Percentiles rank a stretch among this genome's conserved stretches.
phyloP scores from a whole-genome alignment of 2,797 vertebrate genomes.

The Selene dorsalis region DNA sequence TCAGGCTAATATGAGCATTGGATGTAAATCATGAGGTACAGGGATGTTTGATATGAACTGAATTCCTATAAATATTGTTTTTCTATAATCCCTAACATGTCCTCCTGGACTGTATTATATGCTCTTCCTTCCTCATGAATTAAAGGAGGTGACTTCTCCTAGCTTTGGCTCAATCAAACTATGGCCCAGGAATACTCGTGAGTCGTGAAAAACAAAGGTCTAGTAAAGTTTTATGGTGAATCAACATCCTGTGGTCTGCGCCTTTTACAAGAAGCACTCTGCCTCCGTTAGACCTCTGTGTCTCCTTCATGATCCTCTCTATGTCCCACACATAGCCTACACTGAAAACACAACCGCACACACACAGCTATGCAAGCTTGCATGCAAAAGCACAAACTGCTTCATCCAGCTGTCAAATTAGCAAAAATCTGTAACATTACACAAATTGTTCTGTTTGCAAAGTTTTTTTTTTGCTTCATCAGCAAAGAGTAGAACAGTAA shows the following conservation, averaged over 20 bases:
- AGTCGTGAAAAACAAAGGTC: slow-evolving; percentile 31
- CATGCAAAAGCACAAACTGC: slow-evolving; percentile 19
- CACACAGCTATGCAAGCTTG: slow-evolving; percentile 19
- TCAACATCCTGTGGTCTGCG: slow-evolving; percentile 43
- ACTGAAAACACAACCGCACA: background rate
- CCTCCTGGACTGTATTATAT: too few relatives aligned
- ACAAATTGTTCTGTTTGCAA: background rate
- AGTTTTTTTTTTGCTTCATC: background rate
- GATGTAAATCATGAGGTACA: background rate
- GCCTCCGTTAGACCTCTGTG: slow-evolving; percentile 15
- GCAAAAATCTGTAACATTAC: background rate
- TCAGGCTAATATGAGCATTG: background rate
- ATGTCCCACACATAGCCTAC: background rate
- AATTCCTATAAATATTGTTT: background rate
- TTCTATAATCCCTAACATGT: background rate
- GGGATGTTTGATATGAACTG: background rate
- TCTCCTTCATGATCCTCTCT: slow-evolving; percentile 1
- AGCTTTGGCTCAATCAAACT: slow-evolving; percentile 29
- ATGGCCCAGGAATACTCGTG: slow-evolving; percentile 39
- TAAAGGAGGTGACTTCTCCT: background rate
- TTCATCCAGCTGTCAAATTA: background rate
- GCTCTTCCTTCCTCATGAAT: background rate
- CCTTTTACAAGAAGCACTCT: slow-evolving; percentile 9
- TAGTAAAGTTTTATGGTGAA: slow-evolving; percentile 58
- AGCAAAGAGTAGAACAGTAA: too few relatives aligned